Conservation (phyloP, 2,888 invertebrate genomes). For the Harpalus rubripes region DNA sequence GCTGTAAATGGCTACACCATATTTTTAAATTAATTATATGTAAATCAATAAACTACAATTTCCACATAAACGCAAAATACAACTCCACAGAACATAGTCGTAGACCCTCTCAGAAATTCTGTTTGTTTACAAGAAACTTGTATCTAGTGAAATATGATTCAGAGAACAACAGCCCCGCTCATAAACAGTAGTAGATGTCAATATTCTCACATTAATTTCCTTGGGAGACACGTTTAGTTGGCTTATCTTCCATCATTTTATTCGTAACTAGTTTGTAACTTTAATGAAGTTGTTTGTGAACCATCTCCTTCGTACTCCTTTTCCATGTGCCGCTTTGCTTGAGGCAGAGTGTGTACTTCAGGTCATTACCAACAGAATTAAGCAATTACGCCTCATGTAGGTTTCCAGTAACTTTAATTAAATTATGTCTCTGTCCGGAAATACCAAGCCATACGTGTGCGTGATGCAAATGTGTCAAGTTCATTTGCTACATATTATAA, state of each 20-base stretch:
- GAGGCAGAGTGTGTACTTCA: slow-evolving; percentile 5
- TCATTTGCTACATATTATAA: background rate
- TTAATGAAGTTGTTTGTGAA: slow-evolving; percentile 38
- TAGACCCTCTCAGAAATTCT: too few relatives aligned
- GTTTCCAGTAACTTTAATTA: slow-evolving; percentile 58
- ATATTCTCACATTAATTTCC: slow-evolving; percentile 30
- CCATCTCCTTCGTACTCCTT: background rate
- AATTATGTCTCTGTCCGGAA: slow-evolving; percentile 32
- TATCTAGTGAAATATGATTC: background rate
- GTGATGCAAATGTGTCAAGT: slow-evolving; percentile 19
- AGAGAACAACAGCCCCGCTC: background rate
- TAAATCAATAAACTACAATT: too few relatives aligned
- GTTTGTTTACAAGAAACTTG: too few relatives aligned
- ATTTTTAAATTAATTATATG: too few relatives aligned
- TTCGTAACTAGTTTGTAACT: slow-evolving; percentile 37
- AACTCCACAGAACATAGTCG: too few relatives aligned
- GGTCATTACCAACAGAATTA: slow-evolving; percentile 60
- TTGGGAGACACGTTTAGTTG: slow-evolving; percentile 9
- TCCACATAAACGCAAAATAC: too few relatives aligned
- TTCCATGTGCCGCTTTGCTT: slow-evolving; percentile 8
- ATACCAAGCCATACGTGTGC: slow-evolving; percentile 24
- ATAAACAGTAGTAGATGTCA: slow-evolving; percentile 23
- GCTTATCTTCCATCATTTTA: slow-evolving; percentile 39
- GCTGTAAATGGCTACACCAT: too few relatives aligned
- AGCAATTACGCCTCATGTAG: slow-evolving; percentile 53